A percentile compares a stretch with the other conserved stretches of the same genome.
These are phyloP conservation scores for Macrobrachium rosenbergii DNA, from an alignment of 1,140 invertebrate species.

Conservation along the genomic window DNA sequence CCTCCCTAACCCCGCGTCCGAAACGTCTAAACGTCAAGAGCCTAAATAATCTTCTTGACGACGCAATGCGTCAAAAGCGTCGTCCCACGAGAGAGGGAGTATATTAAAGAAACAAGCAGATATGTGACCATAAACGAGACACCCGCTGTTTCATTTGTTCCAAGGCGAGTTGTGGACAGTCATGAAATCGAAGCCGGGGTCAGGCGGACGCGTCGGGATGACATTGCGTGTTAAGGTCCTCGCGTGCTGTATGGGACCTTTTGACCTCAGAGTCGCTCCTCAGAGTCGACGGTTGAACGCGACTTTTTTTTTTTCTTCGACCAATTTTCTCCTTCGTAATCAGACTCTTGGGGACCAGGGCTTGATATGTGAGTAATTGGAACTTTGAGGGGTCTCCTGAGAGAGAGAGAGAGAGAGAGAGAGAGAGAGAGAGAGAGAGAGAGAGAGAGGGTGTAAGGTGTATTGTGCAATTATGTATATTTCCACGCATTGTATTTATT, in stretches of 20 bases:
- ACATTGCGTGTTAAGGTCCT: neutral
- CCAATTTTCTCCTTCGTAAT: constrained; percentile 5
- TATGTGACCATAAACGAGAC: too few relatives aligned
- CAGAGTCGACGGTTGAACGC: neutral
- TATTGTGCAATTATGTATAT: neutral
- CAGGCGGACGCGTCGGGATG: too few relatives aligned
- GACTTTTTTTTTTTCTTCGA: neutral
- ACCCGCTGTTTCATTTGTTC: too few relatives aligned
- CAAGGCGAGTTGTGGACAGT: too few relatives aligned
- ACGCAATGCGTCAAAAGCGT: too few relatives aligned
- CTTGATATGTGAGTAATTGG: too few relatives aligned
- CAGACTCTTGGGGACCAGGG: neutral
- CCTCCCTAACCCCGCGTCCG: too few relatives aligned
- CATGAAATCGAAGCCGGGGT: too few relatives aligned
- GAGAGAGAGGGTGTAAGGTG: neutral
- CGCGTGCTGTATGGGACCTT: constrained; percentile 20
- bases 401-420: neutral
- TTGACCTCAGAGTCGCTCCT: neutral
- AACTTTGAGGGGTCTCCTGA: neutral
- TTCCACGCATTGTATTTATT: neutral
- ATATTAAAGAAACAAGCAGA: too few relatives aligned
- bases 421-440: neutral
- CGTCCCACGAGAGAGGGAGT: too few relatives aligned
- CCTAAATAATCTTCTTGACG: too few relatives aligned
- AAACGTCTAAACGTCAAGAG: too few relatives aligned